Percentiles rank a stretch among this genome's conserved stretches.
Conservation (phyloP, 2,888 invertebrate species). For the Tridacna gigas region DNA sequence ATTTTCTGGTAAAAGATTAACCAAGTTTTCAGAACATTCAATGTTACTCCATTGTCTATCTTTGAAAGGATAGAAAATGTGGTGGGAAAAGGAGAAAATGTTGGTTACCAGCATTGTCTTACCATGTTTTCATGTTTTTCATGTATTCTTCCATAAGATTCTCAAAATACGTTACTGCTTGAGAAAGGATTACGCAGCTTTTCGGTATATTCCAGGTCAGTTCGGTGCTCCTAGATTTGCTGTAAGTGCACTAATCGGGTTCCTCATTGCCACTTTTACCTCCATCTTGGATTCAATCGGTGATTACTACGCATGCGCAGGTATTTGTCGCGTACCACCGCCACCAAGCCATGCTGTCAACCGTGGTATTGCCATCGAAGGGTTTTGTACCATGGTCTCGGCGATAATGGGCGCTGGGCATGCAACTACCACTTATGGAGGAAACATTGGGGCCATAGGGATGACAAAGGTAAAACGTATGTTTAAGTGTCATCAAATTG, state of each 20-base stretch:
- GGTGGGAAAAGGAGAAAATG: neutral
- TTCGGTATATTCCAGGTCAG: constrained; percentile 63
- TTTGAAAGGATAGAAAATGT: neutral
- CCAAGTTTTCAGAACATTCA: too few relatives aligned
- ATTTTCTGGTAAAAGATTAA: too few relatives aligned
- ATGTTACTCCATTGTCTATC: too few relatives aligned
- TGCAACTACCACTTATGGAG: constrained; percentile 94
- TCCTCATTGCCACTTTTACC: constrained; percentile 70
- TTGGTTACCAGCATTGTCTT: too few relatives aligned
- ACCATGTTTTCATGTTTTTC: neutral
- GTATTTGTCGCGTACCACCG: constrained; percentile 89
- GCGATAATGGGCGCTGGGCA: constrained; percentile 94
- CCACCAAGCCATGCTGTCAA: constrained; percentile 94
- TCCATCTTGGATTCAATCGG: constrained; percentile 87
- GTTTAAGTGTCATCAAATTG: too few relatives aligned
- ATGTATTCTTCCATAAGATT: neutral
- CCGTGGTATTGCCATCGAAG: constrained; percentile 89
- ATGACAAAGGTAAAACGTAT: constrained; percentile 89
- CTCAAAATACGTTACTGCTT: too few relatives aligned
- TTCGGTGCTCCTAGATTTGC: constrained; percentile 70
- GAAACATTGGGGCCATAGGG: constrained; percentile 95
- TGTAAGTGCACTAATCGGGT: constrained; percentile 66
- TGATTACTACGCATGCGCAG: constrained; percentile 94
- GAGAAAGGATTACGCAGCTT: too few relatives aligned
- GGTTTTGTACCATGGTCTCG: constrained; percentile 91